Evolutionary conservation across 2,888 invertebrate genomes (phyloP).

Genomic region (Drosophila falleni): DNA sequence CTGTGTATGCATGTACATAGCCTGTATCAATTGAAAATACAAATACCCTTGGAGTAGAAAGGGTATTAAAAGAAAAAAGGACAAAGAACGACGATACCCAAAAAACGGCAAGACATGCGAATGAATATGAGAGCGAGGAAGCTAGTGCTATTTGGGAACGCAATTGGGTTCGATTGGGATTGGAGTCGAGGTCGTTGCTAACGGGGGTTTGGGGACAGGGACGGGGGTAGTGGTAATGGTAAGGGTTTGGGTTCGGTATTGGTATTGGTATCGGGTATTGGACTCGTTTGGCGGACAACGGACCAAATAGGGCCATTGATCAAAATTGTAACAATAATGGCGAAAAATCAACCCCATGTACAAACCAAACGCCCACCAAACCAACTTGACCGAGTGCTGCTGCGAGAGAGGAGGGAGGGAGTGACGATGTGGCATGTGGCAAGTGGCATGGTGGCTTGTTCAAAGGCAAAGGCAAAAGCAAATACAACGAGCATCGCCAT

Average conservation of each 20-base stretch:
- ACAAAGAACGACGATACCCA: conserved; percentile 42
- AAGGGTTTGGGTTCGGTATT: conserved; percentile 13
- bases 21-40: too few relatives aligned
- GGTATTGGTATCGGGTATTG: conserved; percentile 36
- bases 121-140: conserved; percentile 60
- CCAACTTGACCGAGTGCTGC: conserved; percentile 18
- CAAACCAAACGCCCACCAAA: conserved; percentile 51
- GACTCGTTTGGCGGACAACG: conserved; percentile 62
- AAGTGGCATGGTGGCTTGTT: conserved; percentile 32
- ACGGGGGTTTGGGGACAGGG: conserved; percentile 3
- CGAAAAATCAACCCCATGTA: conserved; percentile 79
- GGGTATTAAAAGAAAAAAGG: conserved; percentile 34
- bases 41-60: background rate
- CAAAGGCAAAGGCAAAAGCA: conserved; percentile 50
- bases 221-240: background rate
- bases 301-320: conserved; percentile 79
- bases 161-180: conserved; percentile 16
- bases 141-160: conserved; percentile 1
- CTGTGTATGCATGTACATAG: too few relatives aligned
- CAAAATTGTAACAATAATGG: conserved; percentile 84
- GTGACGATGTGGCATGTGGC: conserved; percentile 14
- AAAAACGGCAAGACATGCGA: conserved; percentile 58
- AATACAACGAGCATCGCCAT: conserved; percentile 68
- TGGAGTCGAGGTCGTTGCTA: background rate
- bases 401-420: conserved; percentile 2